Conservation (phyloP, 2,797 vertebrate genomes). For the Aquila chrysaetos region DNA sequence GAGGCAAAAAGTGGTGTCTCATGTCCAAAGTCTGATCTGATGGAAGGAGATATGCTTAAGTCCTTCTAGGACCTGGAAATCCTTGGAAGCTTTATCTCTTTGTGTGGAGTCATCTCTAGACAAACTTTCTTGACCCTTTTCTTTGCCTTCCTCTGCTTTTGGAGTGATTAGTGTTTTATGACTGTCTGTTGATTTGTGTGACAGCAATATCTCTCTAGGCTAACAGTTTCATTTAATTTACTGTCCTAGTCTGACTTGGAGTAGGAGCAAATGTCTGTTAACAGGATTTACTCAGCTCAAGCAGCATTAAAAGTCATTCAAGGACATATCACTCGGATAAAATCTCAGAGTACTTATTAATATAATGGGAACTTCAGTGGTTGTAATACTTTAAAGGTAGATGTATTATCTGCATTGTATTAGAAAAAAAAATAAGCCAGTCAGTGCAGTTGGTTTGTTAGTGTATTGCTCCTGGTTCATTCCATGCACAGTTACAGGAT, state of each 20-base stretch:
- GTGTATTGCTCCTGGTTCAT: background rate
- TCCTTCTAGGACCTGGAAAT: background rate
- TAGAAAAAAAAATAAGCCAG: background rate
- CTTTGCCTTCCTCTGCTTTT: background rate
- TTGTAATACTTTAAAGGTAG: background rate
- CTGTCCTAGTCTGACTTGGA: background rate
- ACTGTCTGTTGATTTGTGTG: background rate
- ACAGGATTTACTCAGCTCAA: conserved; percentile 31
- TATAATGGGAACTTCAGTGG: background rate
- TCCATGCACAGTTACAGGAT: background rate
- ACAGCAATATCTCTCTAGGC: background rate
- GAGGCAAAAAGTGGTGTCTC: background rate
- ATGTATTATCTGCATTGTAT: background rate
- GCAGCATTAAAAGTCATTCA: conserved; percentile 46
- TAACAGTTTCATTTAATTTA: conserved; percentile 36
- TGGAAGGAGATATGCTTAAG: background rate
- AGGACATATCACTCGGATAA: background rate
- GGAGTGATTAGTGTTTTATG: background rate
- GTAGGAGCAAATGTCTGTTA: conserved; percentile 36
- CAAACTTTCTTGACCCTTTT: background rate
- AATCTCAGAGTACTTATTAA: background rate
- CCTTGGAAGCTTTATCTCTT: background rate
- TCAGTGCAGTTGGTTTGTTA: background rate
- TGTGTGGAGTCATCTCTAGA: background rate
- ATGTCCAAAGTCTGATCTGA: background rate